phyloP scores from a whole-genome alignment of 2,113 vertebrate genomes.

The Lethenteron reissneri region DNA sequence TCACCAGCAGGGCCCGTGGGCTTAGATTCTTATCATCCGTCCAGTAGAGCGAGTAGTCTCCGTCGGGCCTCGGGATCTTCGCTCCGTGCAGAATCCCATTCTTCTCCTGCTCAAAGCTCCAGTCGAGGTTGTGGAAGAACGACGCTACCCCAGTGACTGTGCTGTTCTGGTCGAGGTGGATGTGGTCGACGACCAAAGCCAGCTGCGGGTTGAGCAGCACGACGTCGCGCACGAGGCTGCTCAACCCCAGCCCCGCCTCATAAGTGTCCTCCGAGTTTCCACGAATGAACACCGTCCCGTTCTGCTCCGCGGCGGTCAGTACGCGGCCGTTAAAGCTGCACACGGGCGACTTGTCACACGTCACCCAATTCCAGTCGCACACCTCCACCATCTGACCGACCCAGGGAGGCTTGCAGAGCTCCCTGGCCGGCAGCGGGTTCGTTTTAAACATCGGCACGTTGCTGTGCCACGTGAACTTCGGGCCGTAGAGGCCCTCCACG shows the following conservation, averaged over 20 bases:
- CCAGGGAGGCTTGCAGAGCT: constrained; percentile 80
- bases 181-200: constrained; percentile 62
- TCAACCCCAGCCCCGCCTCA: constrained; percentile 56
- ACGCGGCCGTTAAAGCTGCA: constrained; percentile 52
- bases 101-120: constrained; percentile 44
- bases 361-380: constrained; percentile 86
- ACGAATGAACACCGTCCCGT: constrained; percentile 60
- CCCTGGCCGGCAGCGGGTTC: constrained; percentile 46
- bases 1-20: constrained; percentile 32
- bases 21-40: constrained; percentile 73
- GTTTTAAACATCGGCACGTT: constrained; percentile 59
- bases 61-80: constrained; percentile 32
- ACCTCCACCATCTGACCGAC: constrained; percentile 84
- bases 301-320: constrained; percentile 49
- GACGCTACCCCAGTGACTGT: constrained; percentile 56
- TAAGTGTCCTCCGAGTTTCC: constrained; percentile 62
- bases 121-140: constrained; percentile 96
- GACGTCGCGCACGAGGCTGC: constrained; percentile 59
- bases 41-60: constrained; percentile 76
- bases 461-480: constrained; percentile 76
- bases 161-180: constrained; percentile 45
- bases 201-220: constrained; percentile 76
- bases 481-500: constrained; percentile 83
- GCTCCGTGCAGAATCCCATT: constrained; percentile 55
- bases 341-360: constrained; percentile 58